phyloP scores from a whole-genome alignment of 2,113 vertebrate genomes.

The Engystomops pustulosus region DNA sequence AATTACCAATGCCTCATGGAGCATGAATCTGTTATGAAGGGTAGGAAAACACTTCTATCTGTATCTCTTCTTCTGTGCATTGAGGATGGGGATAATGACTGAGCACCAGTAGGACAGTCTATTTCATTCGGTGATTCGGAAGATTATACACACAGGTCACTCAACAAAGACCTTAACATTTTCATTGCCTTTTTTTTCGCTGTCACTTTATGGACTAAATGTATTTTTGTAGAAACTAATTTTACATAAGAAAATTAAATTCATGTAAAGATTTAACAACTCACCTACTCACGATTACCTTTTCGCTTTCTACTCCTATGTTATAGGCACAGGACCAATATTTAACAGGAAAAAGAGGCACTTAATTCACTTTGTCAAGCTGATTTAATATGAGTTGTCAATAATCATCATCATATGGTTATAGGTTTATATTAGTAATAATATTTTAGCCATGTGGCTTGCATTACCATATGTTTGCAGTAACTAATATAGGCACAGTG shows the following conservation, averaged over 20 bases:
- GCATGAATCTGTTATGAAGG: too few species aligned
- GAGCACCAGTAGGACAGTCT: too few species aligned
- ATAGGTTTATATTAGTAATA: background rate
- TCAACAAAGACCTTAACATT: background rate
- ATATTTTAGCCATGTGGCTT: slow-evolving; percentile 31
- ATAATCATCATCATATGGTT: slow-evolving; percentile 41
- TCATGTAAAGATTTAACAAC: background rate
- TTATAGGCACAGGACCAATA: background rate
- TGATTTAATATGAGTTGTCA: slow-evolving; percentile 42
- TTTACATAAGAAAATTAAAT: background rate
- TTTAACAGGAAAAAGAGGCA: background rate
- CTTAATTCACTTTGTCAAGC: slow-evolving; percentile 25
- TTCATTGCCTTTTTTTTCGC: background rate
- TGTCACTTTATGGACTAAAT: background rate
- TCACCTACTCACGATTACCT: too few species aligned
- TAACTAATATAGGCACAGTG: background rate
- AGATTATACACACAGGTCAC: background rate
- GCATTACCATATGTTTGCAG: background rate
- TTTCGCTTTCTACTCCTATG: too few species aligned
- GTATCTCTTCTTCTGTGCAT: too few species aligned
- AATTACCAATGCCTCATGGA: too few species aligned
- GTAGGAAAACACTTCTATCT: too few species aligned
- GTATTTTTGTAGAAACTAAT: background rate
- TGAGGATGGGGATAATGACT: too few species aligned
- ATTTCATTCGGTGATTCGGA: too few species aligned